Conservation (phyloP, 2,113 vertebrate genomes). For the Sterrhoptilus dennistouni region DNA sequence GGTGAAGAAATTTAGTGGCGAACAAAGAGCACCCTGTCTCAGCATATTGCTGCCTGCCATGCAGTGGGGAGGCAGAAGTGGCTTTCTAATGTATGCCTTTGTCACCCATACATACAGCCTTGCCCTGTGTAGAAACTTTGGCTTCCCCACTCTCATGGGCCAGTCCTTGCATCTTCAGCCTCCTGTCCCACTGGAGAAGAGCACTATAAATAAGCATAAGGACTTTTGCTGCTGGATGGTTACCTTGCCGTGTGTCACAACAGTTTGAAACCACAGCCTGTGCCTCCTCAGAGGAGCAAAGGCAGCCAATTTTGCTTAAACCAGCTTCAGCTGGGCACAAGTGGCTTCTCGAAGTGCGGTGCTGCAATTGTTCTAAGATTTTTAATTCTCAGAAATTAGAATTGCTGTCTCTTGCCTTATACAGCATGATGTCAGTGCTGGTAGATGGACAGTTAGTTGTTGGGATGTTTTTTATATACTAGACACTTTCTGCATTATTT, state of each 20-base stretch:
- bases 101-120: background rate
- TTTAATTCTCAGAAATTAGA: background rate
- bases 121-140: background rate
- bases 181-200: background rate
- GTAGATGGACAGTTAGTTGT: background rate
- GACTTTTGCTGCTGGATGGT: background rate
- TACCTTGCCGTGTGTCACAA: background rate
- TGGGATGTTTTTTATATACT: background rate
- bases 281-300: background rate
- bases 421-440: rapidly evolving
- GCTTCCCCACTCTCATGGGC: rapidly evolving
- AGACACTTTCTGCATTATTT: background rate
- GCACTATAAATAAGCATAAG: rapidly evolving
- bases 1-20: background rate
- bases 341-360: background rate
- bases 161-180: background rate
- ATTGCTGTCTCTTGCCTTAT: background rate
- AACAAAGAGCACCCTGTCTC: background rate
- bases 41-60: rapidly evolving
- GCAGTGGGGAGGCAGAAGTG: background rate
- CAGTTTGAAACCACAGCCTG: background rate
- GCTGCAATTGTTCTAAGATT: rapidly evolving
- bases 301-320: background rate
- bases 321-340: background rate
- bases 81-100: background rate